Evolutionary conservation across 2,797 vertebrate genomes (phyloP).

Genomic region (Neosilurus hyrtlii): DNA sequence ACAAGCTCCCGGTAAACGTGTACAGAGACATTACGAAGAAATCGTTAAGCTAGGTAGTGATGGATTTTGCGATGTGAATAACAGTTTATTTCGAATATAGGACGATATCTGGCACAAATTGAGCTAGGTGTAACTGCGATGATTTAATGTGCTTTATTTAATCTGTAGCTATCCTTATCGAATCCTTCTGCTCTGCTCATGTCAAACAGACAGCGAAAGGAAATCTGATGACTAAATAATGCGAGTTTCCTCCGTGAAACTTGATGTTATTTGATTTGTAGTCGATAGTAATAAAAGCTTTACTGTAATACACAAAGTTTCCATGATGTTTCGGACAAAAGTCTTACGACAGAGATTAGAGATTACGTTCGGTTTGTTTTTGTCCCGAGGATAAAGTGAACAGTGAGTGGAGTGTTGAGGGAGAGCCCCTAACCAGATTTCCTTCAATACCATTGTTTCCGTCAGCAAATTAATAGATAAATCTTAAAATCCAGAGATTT

Average conservation of each 20-base stretch:
- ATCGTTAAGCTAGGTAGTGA: too few relatives aligned
- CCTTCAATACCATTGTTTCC: background rate
- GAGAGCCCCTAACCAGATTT: background rate
- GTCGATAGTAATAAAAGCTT: background rate
- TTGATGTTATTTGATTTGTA: background rate
- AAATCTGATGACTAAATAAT: background rate
- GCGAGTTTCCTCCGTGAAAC: background rate
- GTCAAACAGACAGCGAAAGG: background rate
- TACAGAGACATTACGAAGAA: background rate
- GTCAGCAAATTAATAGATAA: background rate
- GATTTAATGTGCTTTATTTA: too few relatives aligned
- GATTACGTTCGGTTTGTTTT: background rate
- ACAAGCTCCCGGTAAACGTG: too few relatives aligned
- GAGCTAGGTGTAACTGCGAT: too few relatives aligned
- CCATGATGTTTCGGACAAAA: background rate
- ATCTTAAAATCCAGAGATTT: background rate
- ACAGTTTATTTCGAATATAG: too few relatives aligned
- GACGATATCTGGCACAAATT: too few relatives aligned
- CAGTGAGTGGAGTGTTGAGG: background rate
- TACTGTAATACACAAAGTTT: background rate
- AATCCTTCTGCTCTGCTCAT: background rate
- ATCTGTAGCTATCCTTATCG: too few relatives aligned
- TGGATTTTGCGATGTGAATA: background rate
- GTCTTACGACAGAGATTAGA: conserved; percentile 1
- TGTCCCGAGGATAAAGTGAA: background rate